These are phyloP conservation scores for Poecilobothrus nobilitatus DNA, from an alignment of 2,888 invertebrate species.

Conservation along the genomic window DNA sequence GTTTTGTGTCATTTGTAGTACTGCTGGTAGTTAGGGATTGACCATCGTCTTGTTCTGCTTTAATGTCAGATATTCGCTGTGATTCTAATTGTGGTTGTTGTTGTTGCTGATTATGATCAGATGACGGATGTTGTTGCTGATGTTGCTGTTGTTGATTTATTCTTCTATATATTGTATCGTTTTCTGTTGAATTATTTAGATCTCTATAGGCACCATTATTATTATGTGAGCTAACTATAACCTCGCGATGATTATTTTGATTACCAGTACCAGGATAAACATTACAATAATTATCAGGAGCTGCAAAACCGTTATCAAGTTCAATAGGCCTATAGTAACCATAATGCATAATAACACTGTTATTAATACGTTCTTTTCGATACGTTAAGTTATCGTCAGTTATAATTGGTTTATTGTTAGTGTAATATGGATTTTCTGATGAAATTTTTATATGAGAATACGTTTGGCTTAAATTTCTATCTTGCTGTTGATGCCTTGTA, in stretches of 20 bases:
- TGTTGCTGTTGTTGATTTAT: background rate
- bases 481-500: background rate
- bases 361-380: conserved; percentile 20
- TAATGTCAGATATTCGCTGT: background rate
- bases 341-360: conserved; percentile 21
- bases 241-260: background rate
- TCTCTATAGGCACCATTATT: background rate
- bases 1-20: background rate
- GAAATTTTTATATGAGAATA: background rate
- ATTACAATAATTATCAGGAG: background rate
- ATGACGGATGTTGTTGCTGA: background rate
- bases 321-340: conserved; percentile 15
- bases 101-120: background rate
- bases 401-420: background rate
- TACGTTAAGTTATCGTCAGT: conserved; percentile 15
- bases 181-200: background rate
- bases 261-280: background rate
- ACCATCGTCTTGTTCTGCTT: background rate
- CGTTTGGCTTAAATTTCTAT: conserved; percentile 7
- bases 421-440: background rate
- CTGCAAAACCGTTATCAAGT: background rate
- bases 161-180: background rate
- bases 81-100: background rate
- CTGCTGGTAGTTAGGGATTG: background rate
- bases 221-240: background rate